Base-by-base conservation (phyloP, 2,797 vertebrate genomes). In the Oophaga sylvatica region DNA sequence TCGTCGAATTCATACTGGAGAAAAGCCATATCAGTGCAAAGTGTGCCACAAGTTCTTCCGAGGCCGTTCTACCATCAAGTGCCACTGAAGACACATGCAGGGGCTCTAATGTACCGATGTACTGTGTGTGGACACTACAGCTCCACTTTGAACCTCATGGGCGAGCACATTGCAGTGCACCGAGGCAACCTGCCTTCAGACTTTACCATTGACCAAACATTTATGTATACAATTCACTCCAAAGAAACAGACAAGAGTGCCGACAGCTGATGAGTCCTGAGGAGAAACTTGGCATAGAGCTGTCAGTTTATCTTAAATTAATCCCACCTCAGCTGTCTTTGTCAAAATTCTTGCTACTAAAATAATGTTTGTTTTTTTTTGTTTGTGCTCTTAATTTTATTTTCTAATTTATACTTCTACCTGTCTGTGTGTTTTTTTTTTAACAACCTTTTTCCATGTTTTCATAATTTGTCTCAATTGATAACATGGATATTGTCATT, bases 191-290 rank as follows among this genome's bases (percentile, higher is more conserved):
- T 99, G 29, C 97, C 97, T 0, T 95, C 97, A 0, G 97, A 98
- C 93, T 99, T 99, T 92, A 98, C 97, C 95, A 98, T 99, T 13
- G 98, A 99, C 87, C 97, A 99, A 94, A 99, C 98, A 87, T 99
- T 99, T 93, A 99, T 99, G 98, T 99, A 99, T 94, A 98, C 97
- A 56, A 97, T 99, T 90, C 98, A 98, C 93, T 98, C 98, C 88
- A 99, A 99, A 95, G 98, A 99, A 12, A 93, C 96, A 0, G 96
- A 97, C 85, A 96, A 97, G 60, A 90, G 92, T 22, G 62, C 93
- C 1, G 97, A 98, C 87, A 93, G 95, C 93, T 98, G 97, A 99
- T 94, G 90, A 89, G 88, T 20, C 80, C 84, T 87, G 15, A 20
- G 0, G 57, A 89, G 90, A 70, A 88, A 57, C 84, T 9, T 13